Conservation (phyloP, 2,797 vertebrate species). For the Leptatherina wallacei region DNA sequence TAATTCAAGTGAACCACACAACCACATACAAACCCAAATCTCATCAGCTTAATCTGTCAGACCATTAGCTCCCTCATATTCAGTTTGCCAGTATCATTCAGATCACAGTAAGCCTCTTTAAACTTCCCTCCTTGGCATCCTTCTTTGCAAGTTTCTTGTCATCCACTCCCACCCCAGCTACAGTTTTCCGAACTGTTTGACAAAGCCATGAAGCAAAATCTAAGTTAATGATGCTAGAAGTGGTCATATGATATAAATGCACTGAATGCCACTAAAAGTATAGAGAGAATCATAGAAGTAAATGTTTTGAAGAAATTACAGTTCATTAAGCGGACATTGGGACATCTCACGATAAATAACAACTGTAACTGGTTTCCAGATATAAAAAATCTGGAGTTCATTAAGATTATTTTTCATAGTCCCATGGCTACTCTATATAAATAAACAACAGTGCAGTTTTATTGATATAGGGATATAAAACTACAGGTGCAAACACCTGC, state of each 20-base stretch:
- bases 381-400: neutral
- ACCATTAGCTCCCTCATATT: too few relatives aligned
- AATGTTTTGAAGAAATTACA: neutral
- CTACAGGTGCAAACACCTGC: conserved; percentile 44
- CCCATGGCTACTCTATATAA: too few relatives aligned
- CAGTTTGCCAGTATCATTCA: neutral
- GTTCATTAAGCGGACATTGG: neutral
- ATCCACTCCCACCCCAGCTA: too few relatives aligned
- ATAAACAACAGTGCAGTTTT: neutral
- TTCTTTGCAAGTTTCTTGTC: too few relatives aligned
- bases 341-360: neutral
- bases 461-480: conserved; percentile 1
- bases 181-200: too few relatives aligned
- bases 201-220: too few relatives aligned
- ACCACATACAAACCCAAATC: too few relatives aligned
- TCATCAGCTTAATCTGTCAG: neutral
- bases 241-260: too few relatives aligned
- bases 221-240: too few relatives aligned
- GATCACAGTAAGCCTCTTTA: neutral
- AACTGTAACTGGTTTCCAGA: neutral
- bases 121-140: too few relatives aligned
- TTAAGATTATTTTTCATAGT: neutral
- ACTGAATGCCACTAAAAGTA: too few relatives aligned
- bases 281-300: too few relatives aligned
- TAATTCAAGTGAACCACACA: neutral